phyloP scores from a whole-genome alignment of 64 coral and sea anemone species.

The Catalaphyllia jardinei region DNA sequence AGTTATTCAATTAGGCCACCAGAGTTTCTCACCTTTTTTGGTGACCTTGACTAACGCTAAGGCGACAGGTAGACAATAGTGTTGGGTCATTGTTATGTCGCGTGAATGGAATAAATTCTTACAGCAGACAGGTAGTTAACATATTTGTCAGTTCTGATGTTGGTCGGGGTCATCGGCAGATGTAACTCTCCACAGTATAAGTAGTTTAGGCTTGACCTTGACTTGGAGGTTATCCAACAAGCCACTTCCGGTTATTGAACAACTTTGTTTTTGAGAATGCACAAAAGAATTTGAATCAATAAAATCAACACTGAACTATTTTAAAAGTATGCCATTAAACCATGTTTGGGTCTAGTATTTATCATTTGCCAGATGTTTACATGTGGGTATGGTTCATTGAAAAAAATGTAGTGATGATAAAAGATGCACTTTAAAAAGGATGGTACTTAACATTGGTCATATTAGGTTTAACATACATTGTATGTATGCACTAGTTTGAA shows the following conservation, averaged over 20 bases:
- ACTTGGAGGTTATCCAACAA: background rate
- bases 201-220: slow-evolving; percentile 12
- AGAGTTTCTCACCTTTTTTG: too few relatives aligned
- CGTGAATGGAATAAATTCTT: background rate
- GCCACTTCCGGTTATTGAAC: background rate
- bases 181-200: background rate
- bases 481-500: too few relatives aligned
- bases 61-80: background rate
- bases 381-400: too few relatives aligned
- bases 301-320: too few relatives aligned
- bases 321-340: too few relatives aligned
- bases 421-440: too few relatives aligned
- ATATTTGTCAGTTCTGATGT: slow-evolving; percentile 15
- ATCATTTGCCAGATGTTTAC: too few relatives aligned
- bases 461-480: too few relatives aligned
- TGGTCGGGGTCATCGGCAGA: background rate
- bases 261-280: background rate
- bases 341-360: too few relatives aligned
- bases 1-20: background rate
- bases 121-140: background rate
- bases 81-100: background rate
- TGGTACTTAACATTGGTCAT: too few relatives aligned
- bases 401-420: too few relatives aligned
- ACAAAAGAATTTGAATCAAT: background rate
- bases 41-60: slow-evolving; percentile 12